A percentile compares a stretch with the other conserved stretches of the same genome.
These are phyloP conservation scores for Octodon degus DNA, from an alignment of 2,113 vertebrate species.

Conservation along the genomic window DNA sequence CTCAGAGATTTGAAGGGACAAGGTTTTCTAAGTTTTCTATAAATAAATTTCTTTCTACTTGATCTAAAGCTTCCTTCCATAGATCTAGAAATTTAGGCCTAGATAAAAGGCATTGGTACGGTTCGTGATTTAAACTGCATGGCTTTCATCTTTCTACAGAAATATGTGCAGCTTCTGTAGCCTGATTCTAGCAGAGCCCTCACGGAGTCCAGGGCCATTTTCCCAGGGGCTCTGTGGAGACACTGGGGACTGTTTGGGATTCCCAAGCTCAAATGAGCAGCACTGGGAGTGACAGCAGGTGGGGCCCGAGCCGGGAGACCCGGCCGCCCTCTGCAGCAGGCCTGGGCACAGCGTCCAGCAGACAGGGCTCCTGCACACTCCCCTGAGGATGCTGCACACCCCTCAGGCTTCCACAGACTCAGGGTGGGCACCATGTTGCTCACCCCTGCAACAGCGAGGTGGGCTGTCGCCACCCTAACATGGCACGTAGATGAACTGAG, in stretches of 20 bases:
- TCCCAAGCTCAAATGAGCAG: constrained; percentile 15
- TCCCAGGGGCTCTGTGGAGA: constrained; percentile 7
- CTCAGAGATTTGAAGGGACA: background rate
- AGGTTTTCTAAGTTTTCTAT: background rate
- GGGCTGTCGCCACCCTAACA: background rate
- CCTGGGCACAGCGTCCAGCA: background rate
- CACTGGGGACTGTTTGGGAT: background rate
- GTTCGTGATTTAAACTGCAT: background rate
- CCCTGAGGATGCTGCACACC: background rate
- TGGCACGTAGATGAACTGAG: background rate
- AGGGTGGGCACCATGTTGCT: background rate
- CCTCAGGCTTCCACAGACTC: constrained; percentile 28
- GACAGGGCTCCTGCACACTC: background rate
- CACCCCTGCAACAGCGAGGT: background rate
- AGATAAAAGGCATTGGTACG: background rate
- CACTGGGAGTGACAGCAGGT: background rate
- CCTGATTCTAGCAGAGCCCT: constrained; percentile 37
- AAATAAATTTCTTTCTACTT: background rate
- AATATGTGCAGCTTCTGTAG: background rate
- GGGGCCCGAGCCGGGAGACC: background rate
- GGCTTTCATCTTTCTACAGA: constrained; percentile 30
- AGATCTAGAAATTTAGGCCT: background rate
- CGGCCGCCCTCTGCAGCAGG: background rate
- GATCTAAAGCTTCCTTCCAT: constrained; percentile 23
- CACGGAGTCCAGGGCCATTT: background rate